A percentile compares a stretch with the other conserved stretches of the same genome.
Conservation (phyloP, 2,888 invertebrate genomes). For the Eupeodes latifasciatus region DNA sequence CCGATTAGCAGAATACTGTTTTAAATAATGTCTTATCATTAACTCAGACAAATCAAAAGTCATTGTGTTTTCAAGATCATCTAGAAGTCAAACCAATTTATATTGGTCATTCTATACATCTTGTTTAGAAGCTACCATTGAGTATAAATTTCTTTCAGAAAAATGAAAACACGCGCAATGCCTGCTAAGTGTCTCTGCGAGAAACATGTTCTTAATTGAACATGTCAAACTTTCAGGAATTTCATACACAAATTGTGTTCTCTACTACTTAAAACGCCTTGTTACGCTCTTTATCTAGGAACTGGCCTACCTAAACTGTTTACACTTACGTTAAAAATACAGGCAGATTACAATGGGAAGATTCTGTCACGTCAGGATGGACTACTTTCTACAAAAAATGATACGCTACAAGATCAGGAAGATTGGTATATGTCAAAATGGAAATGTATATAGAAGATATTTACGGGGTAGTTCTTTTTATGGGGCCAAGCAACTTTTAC, state of each 20-base stretch:
- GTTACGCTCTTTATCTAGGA: not conserved
- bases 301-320: conserved; percentile 14
- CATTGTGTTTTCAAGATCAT: not conserved
- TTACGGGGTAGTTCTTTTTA: not conserved
- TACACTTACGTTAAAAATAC: not conserved
- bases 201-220: no score
- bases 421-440: no score
- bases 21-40: not conserved
- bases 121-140: no score
- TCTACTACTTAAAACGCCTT: conserved; percentile 1
- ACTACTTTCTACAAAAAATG: not conserved
- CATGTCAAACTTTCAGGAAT: no score
- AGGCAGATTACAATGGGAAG: not conserved
- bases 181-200: no score
- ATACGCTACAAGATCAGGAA: not conserved
- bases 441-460: no score
- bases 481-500: not conserved
- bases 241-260: no score
- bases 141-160: no score
- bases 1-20: not conserved
- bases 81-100: not conserved
- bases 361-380: not conserved
- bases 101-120: no score
- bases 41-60: not conserved
- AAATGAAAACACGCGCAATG: no score